Percentiles rank a stretch among this genome's conserved stretches.
These are phyloP conservation scores for Channa maculata DNA, from an alignment of 2,113 vertebrate species.

Conservation along the genomic window DNA sequence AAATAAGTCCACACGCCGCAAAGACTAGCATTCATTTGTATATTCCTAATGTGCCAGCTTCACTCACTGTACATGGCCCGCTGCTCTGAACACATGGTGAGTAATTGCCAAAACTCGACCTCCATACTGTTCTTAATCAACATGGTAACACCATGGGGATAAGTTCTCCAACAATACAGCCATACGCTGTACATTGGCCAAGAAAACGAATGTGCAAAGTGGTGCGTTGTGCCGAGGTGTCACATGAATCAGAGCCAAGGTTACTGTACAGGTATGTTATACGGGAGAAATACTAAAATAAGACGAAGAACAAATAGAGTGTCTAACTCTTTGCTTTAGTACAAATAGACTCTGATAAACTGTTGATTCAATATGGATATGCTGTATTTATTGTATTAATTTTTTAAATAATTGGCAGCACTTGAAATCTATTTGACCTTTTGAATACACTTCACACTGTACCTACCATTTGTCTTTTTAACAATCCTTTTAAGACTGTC, in stretches of 20 bases:
- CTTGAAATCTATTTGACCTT: slow-evolving; percentile 27
- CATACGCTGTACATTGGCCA: slow-evolving; percentile 75
- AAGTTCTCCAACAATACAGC: slow-evolving; percentile 72
- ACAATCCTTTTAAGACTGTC: slow-evolving; percentile 16
- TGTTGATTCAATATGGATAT: too few species aligned
- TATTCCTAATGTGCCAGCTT: slow-evolving; percentile 78
- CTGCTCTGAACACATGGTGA: slow-evolving; percentile 74
- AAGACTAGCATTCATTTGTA: slow-evolving; percentile 80
- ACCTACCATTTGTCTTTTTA: slow-evolving; percentile 3
- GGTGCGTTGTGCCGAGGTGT: slow-evolving; percentile 56
- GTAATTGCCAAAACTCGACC: slow-evolving; percentile 79
- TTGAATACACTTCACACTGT: background rate
- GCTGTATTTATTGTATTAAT: too few species aligned
- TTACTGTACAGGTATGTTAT: slow-evolving; percentile 40
- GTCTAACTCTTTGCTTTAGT: background rate
- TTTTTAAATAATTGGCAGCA: too few species aligned
- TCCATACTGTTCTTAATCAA: slow-evolving; percentile 79
- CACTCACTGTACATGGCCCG: slow-evolving; percentile 68
- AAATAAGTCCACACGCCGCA: slow-evolving; percentile 66
- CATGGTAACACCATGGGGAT: slow-evolving; percentile 72
- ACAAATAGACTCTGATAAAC: too few species aligned
- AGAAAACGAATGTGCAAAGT: slow-evolving; percentile 66
- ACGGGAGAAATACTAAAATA: slow-evolving; percentile 44
- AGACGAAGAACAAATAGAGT: slow-evolving; percentile 17
- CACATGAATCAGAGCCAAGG: slow-evolving; percentile 75